A percentile compares a stretch with the other conserved stretches of the same genome.
These are phyloP conservation scores for Rallus crepitans DNA, from an alignment of 2,797 vertebrate genomes.

Conservation along the genomic window DNA sequence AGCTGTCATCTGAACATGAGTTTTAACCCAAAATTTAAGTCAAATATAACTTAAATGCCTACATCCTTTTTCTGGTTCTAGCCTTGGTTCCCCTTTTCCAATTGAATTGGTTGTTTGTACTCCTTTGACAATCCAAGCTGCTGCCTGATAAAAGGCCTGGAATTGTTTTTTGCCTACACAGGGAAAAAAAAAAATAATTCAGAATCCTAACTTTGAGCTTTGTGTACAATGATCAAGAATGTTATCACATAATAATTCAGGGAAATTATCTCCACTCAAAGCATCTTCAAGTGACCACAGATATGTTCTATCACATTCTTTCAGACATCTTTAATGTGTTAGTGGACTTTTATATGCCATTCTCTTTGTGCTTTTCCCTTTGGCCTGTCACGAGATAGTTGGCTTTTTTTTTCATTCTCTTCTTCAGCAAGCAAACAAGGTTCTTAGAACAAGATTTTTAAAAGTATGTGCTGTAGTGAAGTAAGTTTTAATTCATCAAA, in stretches of 20 bases:
- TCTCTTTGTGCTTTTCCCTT: constrained; percentile 27
- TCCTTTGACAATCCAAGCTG: constrained; percentile 6
- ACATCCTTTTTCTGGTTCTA: not conserved
- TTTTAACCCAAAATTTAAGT: not conserved
- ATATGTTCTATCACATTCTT: constrained; percentile 44
- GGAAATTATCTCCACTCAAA: constrained; percentile 34
- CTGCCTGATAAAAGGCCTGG: not conserved
- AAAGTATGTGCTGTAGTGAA: not conserved
- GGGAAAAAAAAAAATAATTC: not conserved
- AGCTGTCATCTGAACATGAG: not conserved
- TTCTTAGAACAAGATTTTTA: not conserved
- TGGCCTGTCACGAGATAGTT: not conserved
- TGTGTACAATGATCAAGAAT: constrained; percentile 37
- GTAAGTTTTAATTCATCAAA: constrained; percentile 6
- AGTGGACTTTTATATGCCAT: constrained; percentile 41
- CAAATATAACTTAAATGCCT: not conserved
- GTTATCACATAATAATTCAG: constrained; percentile 67
- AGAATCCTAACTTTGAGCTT: constrained; percentile 7
- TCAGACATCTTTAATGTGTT: constrained; percentile 54
- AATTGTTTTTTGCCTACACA: constrained; percentile 10
- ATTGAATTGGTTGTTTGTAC: not conserved
- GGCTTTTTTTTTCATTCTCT: not conserved
- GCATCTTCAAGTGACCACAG: constrained; percentile 53
- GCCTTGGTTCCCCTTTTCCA: not conserved
- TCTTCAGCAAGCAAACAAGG: not conserved